These are phyloP conservation scores for Furcula furcula DNA, from an alignment of 2,888 invertebrate genomes.

Conservation along the genomic window DNA sequence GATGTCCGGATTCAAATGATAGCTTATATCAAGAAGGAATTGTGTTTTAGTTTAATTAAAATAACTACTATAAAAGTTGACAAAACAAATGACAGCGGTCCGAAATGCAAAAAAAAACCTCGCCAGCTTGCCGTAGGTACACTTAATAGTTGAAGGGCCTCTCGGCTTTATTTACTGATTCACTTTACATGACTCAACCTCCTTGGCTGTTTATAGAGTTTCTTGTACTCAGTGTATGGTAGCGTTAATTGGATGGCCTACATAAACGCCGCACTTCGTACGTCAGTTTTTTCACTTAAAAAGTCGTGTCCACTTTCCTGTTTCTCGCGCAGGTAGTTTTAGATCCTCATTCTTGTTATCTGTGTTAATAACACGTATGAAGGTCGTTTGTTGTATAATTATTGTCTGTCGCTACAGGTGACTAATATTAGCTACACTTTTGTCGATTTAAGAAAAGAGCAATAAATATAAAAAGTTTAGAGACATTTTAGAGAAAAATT, in stretches of 20 bases:
- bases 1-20: too few relatives aligned
- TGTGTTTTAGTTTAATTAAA: too few relatives aligned
- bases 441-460: too few relatives aligned
- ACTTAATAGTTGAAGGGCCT: too few relatives aligned
- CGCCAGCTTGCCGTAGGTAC: too few relatives aligned
- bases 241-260: slow-evolving; percentile 45
- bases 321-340: slow-evolving; percentile 12
- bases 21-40: too few relatives aligned
- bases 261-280: slow-evolving; percentile 9
- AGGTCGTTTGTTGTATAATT: neutral
- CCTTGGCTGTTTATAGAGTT: slow-evolving; percentile 12
- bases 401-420: neutral
- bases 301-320: slow-evolving; percentile 28
- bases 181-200: neutral
- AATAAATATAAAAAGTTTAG: too few relatives aligned
- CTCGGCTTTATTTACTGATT: too few relatives aligned
- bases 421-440: neutral
- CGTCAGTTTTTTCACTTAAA: slow-evolving; percentile 25
- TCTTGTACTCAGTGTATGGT: slow-evolving; percentile 20
- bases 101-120: too few relatives aligned
- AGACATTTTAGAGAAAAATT: too few relatives aligned
- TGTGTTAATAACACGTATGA: slow-evolving; percentile 19
- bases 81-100: too few relatives aligned
- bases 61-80: too few relatives aligned
- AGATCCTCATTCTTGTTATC: slow-evolving; percentile 25